Evolutionary conservation across 1,140 invertebrate genomes (phyloP).

Genomic region (Spodoptera frugiperda): DNA sequence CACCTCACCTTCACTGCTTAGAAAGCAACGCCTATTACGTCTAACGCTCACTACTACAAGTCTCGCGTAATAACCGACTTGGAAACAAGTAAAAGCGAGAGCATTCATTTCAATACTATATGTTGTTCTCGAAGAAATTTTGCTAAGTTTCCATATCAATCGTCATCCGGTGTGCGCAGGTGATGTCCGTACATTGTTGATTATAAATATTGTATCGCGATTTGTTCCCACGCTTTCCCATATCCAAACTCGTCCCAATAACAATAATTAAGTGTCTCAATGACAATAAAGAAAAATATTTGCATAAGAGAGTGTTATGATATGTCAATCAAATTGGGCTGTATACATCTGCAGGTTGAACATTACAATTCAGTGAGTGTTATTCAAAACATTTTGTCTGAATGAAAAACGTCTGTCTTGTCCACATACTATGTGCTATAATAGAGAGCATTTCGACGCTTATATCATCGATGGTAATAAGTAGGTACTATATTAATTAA

Average conservation of each 20-base stretch:
- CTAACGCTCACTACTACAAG: constrained; percentile 62
- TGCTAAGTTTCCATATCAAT: constrained; percentile 27
- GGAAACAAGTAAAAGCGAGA: constrained; percentile 80
- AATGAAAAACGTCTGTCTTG: constrained; percentile 43
- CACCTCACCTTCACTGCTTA: constrained; percentile 83
- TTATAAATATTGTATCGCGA: background rate
- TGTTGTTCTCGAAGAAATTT: constrained; percentile 30
- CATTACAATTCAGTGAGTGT: constrained; percentile 54
- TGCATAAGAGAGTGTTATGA: constrained; percentile 68
- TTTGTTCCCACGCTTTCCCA: constrained; percentile 57
- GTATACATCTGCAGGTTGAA: constrained; percentile 46
- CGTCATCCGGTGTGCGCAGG: constrained; percentile 21
- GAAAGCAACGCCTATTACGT: constrained; percentile 82
- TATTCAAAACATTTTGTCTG: constrained; percentile 62
- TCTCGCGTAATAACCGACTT: constrained; percentile 56
- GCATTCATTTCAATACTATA: constrained; percentile 49
- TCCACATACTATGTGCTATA: background rate
- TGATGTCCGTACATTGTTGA: constrained; percentile 38
- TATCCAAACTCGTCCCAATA: constrained; percentile 52
- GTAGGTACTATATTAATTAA: too few relatives aligned
- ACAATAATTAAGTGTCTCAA: constrained; percentile 53
- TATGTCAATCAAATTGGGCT: constrained; percentile 66
- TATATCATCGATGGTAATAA: too few relatives aligned
- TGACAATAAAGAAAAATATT: constrained; percentile 69
- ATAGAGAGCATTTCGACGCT: background rate